These are phyloP conservation scores for Crenuchus spilurus DNA, from an alignment of 2,797 vertebrate genomes.

Conservation along the genomic window DNA sequence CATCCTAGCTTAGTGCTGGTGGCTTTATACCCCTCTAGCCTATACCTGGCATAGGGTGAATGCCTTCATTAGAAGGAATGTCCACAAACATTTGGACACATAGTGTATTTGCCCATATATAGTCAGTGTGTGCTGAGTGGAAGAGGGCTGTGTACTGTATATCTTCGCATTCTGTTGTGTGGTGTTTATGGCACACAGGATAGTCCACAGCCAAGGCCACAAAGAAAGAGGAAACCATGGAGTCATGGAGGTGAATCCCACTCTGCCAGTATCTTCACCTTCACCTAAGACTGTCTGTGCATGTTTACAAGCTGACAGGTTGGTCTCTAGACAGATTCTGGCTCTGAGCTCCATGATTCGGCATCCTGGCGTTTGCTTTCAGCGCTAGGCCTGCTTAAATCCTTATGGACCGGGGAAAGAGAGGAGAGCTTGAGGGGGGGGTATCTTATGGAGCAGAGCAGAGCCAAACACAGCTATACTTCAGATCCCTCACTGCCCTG, in stretches of 20 bases:
- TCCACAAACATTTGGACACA: too few species aligned
- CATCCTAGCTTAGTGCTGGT: too few species aligned
- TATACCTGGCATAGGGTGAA: too few species aligned
- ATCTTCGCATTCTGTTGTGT: neutral
- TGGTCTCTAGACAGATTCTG: neutral
- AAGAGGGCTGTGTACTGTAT: neutral
- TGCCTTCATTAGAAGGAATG: too few species aligned
- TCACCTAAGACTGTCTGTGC: neutral
- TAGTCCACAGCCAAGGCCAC: constrained; percentile 26
- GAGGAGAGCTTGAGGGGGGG: neutral
- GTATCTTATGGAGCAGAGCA: neutral
- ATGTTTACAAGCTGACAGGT: constrained; percentile 13
- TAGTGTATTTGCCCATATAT: too few species aligned
- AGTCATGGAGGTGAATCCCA: constrained; percentile 8
- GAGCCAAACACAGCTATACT: neutral
- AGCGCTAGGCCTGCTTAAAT: constrained; percentile 1
- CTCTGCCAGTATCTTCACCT: neutral
- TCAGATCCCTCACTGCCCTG: neutral
- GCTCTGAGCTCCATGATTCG: constrained; percentile 5
- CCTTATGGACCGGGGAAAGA: neutral
- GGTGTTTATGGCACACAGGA: constrained; percentile 37
- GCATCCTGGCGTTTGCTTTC: constrained; percentile 17
- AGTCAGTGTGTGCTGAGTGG: constrained; percentile 11
- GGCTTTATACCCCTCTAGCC: too few species aligned
- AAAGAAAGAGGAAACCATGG: constrained; percentile 6